A percentile compares a stretch with the other conserved stretches of the same genome.
Evolutionary conservation across 1,140 invertebrate species (phyloP).

Genomic region (Patella vulgata): DNA sequence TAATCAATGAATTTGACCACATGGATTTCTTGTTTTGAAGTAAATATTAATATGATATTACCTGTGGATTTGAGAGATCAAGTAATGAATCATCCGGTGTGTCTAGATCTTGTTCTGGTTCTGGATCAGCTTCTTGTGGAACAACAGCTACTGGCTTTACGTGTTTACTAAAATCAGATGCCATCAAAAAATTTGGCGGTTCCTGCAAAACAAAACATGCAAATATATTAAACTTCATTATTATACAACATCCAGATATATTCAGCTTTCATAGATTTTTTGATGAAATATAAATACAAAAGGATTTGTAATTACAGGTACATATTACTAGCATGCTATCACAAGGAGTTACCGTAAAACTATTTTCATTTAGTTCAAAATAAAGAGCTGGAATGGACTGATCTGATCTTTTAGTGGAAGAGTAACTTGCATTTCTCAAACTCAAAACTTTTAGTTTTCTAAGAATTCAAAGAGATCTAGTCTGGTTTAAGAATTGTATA

Average conservation of each 20-base stretch:
- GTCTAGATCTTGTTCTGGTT: constrained; percentile 50
- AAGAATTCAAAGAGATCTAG: too few relatives aligned
- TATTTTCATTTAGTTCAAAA: too few relatives aligned
- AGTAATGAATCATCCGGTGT: constrained; percentile 45
- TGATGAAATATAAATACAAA: neutral
- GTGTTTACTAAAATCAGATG: constrained; percentile 91
- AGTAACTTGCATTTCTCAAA: too few relatives aligned
- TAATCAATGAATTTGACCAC: too few relatives aligned
- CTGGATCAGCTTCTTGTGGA: constrained; percentile 75
- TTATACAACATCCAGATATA: too few relatives aligned
- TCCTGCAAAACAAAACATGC: constrained; percentile 71
- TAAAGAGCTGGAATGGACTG: too few relatives aligned
- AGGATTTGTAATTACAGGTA: constrained; percentile 3
- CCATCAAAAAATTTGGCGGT: constrained; percentile 94
- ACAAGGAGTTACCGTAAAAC: too few relatives aligned
- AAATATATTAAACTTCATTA: neutral
- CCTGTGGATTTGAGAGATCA: constrained; percentile 24
- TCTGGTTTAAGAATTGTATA: too few relatives aligned
- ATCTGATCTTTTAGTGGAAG: too few relatives aligned
- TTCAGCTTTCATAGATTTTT: neutral
- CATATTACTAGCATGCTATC: constrained; percentile 2
- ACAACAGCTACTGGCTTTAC: constrained; percentile 93
- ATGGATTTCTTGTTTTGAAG: too few relatives aligned
- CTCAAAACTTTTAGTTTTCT: too few relatives aligned
- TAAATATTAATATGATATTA: too few relatives aligned